Percentiles rank a stretch among this genome's conserved stretches.
phyloP scores from a whole-genome alignment of 2,888 invertebrate genomes.

The Drosophila pseudotalamancana region DNA sequence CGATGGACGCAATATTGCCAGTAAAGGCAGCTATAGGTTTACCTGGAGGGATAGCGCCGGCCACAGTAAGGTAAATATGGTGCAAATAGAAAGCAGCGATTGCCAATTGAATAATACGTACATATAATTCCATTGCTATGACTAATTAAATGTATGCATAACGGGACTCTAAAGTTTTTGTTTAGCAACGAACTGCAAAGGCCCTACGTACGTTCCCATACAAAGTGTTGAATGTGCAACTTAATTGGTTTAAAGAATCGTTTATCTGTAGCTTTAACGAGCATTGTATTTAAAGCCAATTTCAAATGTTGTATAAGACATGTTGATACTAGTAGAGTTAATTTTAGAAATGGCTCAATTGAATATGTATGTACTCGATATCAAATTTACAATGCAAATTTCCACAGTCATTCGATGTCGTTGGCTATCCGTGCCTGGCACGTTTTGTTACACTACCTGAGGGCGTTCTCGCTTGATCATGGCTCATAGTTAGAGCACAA shows the following conservation, averaged over 20 bases:
- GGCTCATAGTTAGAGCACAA: too few relatives aligned
- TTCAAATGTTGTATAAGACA: background rate
- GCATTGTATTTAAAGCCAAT: constrained; percentile 5
- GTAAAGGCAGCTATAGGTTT: constrained; percentile 85
- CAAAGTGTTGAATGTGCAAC: background rate
- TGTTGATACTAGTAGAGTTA: constrained; percentile 8
- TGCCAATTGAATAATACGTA: background rate
- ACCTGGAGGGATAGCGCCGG: constrained; percentile 86
- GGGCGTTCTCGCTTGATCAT: constrained; percentile 1
- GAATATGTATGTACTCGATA: constrained; percentile 43
- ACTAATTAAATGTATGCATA: constrained; percentile 36
- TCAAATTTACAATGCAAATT: constrained; percentile 51
- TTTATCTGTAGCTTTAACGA: background rate
- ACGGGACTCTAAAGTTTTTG: background rate
- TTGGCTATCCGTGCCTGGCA: constrained; percentile 50
- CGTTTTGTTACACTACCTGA: constrained; percentile 9
- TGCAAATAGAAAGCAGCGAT: constrained; percentile 25
- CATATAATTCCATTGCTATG: constrained; percentile 8
- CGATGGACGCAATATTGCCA: constrained; percentile 67
- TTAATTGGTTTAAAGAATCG: too few relatives aligned
- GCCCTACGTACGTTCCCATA: constrained; percentile 1
- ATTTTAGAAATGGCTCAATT: constrained; percentile 34
- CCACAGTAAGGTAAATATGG: constrained; percentile 52
- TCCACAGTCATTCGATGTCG: constrained; percentile 21
- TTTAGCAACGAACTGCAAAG: constrained; percentile 2